These are phyloP conservation scores for Candidula unifasciata DNA, from an alignment of 2,888 invertebrate genomes.

Conservation along the genomic window DNA sequence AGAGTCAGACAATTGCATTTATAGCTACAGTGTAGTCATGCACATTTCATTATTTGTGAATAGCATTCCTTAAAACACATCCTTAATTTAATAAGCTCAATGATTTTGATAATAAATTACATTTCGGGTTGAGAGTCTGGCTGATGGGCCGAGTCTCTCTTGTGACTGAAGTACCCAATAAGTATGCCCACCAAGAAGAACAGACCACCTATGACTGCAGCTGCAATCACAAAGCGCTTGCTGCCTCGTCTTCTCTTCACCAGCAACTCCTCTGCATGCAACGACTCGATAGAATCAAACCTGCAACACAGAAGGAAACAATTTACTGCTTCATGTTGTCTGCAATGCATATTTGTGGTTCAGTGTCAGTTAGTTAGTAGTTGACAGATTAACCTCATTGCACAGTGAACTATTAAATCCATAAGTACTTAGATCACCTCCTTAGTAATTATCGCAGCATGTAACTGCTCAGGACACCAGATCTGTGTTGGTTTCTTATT, in stretches of 20 bases:
- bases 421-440: too few relatives aligned
- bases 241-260: conserved; percentile 52
- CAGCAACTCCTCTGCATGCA: conserved; percentile 52
- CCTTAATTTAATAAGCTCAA: neutral
- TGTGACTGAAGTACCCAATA: conserved; percentile 51
- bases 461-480: too few relatives aligned
- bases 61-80: neutral
- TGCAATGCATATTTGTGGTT: too few relatives aligned
- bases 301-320: conserved; percentile 16
- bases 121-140: neutral
- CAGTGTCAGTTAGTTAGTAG: too few relatives aligned
- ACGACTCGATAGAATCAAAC: conserved; percentile 55
- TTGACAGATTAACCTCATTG: too few relatives aligned
- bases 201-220: conserved; percentile 38
- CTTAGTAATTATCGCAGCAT: too few relatives aligned
- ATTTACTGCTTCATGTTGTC: neutral
- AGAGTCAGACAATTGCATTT: too few relatives aligned
- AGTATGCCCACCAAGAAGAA: conserved; percentile 52
- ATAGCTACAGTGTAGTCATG: neutral
- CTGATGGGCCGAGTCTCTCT: neutral
- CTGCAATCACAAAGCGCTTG: conserved; percentile 47
- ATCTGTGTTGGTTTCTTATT: too few relatives aligned
- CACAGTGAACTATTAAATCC: too few relatives aligned
- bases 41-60: neutral
- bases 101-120: conserved; percentile 6